Percentiles rank a stretch among this genome's conserved stretches.
Conservation (phyloP, 2,113 vertebrate genomes). For the Odobenus rosmarus region DNA sequence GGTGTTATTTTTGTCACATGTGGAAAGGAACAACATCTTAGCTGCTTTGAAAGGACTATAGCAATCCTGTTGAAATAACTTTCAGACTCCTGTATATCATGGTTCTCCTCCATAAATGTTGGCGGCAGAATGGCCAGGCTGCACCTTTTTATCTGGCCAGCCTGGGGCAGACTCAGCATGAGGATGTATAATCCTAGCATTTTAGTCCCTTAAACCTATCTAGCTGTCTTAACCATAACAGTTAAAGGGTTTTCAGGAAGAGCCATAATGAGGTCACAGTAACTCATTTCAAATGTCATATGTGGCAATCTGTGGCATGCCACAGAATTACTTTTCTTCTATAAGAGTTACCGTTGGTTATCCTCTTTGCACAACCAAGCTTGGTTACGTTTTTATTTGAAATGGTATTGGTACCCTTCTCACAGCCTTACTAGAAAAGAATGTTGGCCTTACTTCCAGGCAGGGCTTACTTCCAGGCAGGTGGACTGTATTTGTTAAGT, state of each 20-base stretch:
- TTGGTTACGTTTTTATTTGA: neutral
- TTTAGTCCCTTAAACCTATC: neutral
- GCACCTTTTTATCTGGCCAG: neutral
- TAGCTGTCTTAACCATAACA: neutral
- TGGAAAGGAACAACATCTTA: neutral
- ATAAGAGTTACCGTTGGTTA: neutral
- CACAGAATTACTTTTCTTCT: neutral
- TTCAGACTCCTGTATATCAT: fast-evolving
- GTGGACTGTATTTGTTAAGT: neutral
- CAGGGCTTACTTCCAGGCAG: slow-evolving; percentile 39
- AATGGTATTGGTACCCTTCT: neutral
- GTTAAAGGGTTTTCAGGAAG: neutral
- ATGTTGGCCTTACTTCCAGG: slow-evolving; percentile 24
- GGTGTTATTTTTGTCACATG: neutral
- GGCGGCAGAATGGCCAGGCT: neutral
- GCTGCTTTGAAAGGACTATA: neutral
- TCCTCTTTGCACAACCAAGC: neutral
- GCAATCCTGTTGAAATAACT: neutral
- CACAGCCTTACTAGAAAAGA: neutral
- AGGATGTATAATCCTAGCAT: neutral
- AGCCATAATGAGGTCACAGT: neutral
- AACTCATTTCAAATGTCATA: neutral
- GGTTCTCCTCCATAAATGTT: fast-evolving
- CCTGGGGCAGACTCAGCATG: neutral
- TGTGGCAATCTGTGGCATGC: neutral